Evolutionary conservation across 2,797 vertebrate species (phyloP), one percentile per base, ranked within the genome.

Genomic region (Anolis apletophallus): DNA sequence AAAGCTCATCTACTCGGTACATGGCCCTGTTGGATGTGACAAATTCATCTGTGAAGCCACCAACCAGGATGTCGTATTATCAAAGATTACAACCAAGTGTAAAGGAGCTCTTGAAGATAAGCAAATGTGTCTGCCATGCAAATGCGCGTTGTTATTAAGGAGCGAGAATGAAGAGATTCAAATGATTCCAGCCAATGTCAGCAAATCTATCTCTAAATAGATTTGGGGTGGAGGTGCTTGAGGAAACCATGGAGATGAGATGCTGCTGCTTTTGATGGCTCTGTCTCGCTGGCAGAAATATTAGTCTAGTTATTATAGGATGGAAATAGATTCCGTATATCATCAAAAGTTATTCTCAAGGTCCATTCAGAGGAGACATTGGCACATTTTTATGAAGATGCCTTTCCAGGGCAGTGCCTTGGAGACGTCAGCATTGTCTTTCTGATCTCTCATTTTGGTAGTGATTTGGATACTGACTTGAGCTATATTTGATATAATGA

Each of bases 401-500:
- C 88, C 90, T 91, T 87, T 95, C 83, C 87, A 90, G 87, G 88
- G 90, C 77, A 86, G 88, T 78, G 75, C 87, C 40, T 94, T 77
- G 50, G 72, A 86, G 80, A 55, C 21, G 7, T 89, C 88, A 85
- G 26, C 54, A 57, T 85, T 93, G 88, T 90, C 88, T 86, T 90
- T 89, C 84, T 84, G 88, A 74, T 78, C 89, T 59, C 82, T 73
- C 88, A 91, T 80, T 81, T 61, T 87, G 78, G 90, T 89, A 86
- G 87, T 88, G 88, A 91, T 93, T 89, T 91, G 84, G 29, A 86
- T 87, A 90, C 46, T 88, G 73, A 17, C 88, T 95, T 93, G 94
- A 95, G 84, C 89, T 87, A 91, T 93, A 91, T 90, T 94, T 91
- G 91, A 86, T 88, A 88, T 93, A 93, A 95, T 61, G 92, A 54